Evolutionary conservation across 2,888 invertebrate genomes (phyloP), one percentile per base, ranked within the genome.

Genomic region (Zaprionus obscuricornis): DNA sequence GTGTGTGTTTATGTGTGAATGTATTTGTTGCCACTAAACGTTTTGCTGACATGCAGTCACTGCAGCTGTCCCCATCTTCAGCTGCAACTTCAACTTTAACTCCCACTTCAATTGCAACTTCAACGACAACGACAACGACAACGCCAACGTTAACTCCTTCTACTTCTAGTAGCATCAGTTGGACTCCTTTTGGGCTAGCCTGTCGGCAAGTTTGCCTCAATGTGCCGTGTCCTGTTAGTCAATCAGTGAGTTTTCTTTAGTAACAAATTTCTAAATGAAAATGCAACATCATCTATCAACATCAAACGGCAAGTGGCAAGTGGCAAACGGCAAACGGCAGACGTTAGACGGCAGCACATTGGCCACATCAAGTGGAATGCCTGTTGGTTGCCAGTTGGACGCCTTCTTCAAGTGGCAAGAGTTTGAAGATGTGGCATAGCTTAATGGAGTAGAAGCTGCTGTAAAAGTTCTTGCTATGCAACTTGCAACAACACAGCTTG

Each of bases 251-350:
- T 83, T 82, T 78, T 79, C 78, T 79, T 83, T 71, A 58, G 69
- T 75, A 81, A 70, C 79, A 79, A 79, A 84, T 84, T 71, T 68
- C 66, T 49, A 79, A 81, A 84, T 81, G 84, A 81, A 82, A 82
- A 84, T 82, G 85, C 85, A 78, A 74, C 83, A 82, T 82, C 81
- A 82, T 84, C 82, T 82, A 82, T 82, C 81, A 82, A 74, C 75
- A 84, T 81, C 82, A 83, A 75, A 63, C 31, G 46, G 55, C 68
- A 24, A 40, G 40, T n/a, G 8, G n/a, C 26, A 40, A 24, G 11
- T 22, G 40, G 40, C 40, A 40, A 65, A 64, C 65, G 33, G 59
- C 59, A 66, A 58, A 49, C 47, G 47, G 60, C 20, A 13, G 2
- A 22, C 29, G 11, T 16, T 1, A 13, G 18, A 11, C 8, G 17